Evolutionary conservation across 2,888 invertebrate species (phyloP).

Genomic region (Zele albiditarsus): DNA sequence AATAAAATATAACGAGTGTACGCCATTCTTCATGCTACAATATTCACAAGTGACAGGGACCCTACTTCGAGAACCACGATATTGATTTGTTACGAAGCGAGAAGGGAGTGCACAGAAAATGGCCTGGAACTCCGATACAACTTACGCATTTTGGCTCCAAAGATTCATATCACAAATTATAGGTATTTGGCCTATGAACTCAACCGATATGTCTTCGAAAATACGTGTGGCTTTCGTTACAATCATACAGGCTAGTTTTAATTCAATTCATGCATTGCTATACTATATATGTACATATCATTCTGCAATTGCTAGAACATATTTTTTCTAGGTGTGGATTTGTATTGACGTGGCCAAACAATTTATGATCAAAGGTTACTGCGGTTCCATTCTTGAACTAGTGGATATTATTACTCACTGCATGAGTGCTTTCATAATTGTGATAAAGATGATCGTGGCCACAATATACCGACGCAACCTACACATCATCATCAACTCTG

Average conservation of each 20-base stretch:
- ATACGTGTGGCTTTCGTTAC: conserved; percentile 24
- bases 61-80: too few species aligned
- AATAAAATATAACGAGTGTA: too few species aligned
- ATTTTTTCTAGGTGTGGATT: neutral
- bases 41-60: too few species aligned
- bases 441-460: neutral
- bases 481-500: conserved; percentile 21
- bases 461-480: conserved; percentile 14
- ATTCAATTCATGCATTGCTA: too few species aligned
- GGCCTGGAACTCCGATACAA: conserved; percentile 35
- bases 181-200: conserved; percentile 40
- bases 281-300: too few species aligned
- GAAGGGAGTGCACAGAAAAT: too few species aligned
- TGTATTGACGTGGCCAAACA: neutral
- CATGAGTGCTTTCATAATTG: neutral
- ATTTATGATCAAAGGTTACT: neutral
- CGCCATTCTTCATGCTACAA: too few species aligned
- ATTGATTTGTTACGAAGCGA: too few species aligned
- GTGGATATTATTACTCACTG: neutral
- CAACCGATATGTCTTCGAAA: neutral
- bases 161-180: conserved; percentile 26
- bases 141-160: conserved; percentile 40
- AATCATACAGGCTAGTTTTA: conserved; percentile 30
- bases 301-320: too few species aligned
- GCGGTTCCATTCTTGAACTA: neutral